Evolutionary conservation across 2,888 invertebrate species (phyloP).

Genomic region (Diarsia mendica): DNA sequence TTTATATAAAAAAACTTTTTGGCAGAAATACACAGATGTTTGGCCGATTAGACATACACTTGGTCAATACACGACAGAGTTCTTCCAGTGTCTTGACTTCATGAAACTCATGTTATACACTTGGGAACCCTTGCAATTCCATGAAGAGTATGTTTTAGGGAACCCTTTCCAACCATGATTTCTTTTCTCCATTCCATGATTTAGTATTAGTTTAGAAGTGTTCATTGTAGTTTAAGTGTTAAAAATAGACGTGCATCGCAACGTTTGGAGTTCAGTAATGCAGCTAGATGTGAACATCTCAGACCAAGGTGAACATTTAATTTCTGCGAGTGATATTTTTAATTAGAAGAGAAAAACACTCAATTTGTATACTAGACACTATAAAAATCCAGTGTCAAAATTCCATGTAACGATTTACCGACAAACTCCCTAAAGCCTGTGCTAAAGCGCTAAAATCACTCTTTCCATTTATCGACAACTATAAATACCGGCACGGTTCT

Average conservation of each 20-base stretch:
- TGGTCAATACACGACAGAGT: not conserved
- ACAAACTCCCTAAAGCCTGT: too few relatives aligned
- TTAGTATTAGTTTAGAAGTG: conserved; percentile 71
- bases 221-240: conserved; percentile 68
- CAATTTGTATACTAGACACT: not conserved
- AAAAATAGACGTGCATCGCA: conserved; percentile 15
- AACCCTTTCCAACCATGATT: conserved; percentile 46
- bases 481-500: too few relatives aligned
- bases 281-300: conserved; percentile 1
- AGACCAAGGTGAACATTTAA: conserved; percentile 2
- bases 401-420: too few relatives aligned
- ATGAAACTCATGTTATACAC: not conserved
- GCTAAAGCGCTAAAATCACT: too few relatives aligned
- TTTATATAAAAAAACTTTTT: not conserved
- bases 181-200: conserved; percentile 74
- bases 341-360: not conserved
- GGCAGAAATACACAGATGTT: not conserved
- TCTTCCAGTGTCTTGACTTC: not conserved
- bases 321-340: not conserved
- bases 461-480: too few relatives aligned
- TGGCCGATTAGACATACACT: too few relatives aligned
- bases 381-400: not conserved
- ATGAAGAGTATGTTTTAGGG: conserved; percentile 10
- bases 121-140: conserved; percentile 15
- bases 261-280: not conserved